Evolutionary conservation across 2,113 vertebrate species (phyloP), one percentile per base, ranked within the genome.

Genomic region (Eptesicus fuscus): DNA sequence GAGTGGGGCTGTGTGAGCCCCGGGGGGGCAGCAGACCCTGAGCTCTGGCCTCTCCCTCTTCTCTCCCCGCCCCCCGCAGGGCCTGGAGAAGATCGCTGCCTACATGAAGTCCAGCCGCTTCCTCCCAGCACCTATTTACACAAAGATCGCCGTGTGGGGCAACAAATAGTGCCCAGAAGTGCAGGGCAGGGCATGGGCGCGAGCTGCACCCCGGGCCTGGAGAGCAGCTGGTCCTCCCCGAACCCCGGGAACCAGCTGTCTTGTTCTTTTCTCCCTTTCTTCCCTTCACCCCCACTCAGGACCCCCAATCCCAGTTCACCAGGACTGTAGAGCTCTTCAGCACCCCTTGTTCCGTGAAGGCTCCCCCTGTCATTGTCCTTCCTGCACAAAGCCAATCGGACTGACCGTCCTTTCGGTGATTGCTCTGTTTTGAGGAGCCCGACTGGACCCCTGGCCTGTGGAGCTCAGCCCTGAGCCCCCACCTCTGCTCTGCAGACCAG

Each of bases 21-120:
- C 4, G 1, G 1, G 5, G 25, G 2, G 49, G 77, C 76, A n/a
- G 35, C 28, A 32, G 92, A 9, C 20, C 9, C 25, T 70, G 37
- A 53, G 1, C 4, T n/a, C 13, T 5, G 37, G 11, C 17, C 17
- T 61, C 35, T 56, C 53, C 18, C 53, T 8, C 20, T 7, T 9
- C 53, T 7, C 18, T 1, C 2, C 2, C 56, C 22, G 37, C 37
- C 56, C 11, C 23, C 65, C 9, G 1, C 89, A 99, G 99, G 98
- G 98, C 65, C 98, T 99, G 95, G 98, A 99, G 90, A 99, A 98
- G 97, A 99, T 99, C 67, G 97, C 98, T 30, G 98, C 98, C 84
- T 99, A 99, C 98, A 98, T 99, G 98, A 99, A 99, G 96, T 99
- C 98, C 63, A 96, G 92, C 70, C 84, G 83, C 5, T 98, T 97